phyloP scores from a whole-genome alignment of 2,797 vertebrate genomes.

The Heterohyrax brucei region DNA sequence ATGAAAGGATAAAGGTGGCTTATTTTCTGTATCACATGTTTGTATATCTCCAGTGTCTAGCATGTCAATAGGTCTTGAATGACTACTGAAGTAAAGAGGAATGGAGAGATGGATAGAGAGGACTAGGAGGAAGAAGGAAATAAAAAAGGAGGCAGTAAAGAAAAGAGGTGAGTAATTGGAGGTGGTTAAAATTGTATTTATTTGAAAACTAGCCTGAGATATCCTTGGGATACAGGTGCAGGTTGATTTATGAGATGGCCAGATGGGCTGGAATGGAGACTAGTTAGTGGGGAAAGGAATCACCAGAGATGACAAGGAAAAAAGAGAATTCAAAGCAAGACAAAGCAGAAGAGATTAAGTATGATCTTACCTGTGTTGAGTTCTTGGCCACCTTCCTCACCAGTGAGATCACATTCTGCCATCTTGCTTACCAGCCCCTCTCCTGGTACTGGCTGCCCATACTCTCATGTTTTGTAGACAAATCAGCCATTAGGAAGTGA shows the following conservation, averaged over 20 bases:
- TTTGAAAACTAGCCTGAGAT: background rate
- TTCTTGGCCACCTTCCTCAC: fast-evolving
- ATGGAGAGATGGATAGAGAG: background rate
- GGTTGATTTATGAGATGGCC: background rate
- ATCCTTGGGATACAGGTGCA: background rate
- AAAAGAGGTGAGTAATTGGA: background rate
- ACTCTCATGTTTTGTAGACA: background rate
- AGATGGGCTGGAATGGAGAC: background rate
- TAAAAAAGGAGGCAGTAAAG: background rate
- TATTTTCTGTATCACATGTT: background rate
- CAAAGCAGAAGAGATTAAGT: background rate
- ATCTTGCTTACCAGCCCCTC: background rate
- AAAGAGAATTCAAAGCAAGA: background rate
- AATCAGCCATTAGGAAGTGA: background rate
- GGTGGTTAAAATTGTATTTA: background rate
- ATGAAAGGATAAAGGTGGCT: background rate
- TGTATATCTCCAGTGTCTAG: background rate
- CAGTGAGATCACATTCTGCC: too few relatives aligned
- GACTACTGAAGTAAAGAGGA: constrained; percentile 1
- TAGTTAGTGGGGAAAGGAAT: background rate
- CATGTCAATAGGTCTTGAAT: background rate
- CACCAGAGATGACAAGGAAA: background rate
- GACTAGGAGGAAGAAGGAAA: too few relatives aligned
- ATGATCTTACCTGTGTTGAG: background rate
- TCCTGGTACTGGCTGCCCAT: background rate